Conservation (phyloP, 2,888 invertebrate species). For the Pasiphila rectangulata region DNA sequence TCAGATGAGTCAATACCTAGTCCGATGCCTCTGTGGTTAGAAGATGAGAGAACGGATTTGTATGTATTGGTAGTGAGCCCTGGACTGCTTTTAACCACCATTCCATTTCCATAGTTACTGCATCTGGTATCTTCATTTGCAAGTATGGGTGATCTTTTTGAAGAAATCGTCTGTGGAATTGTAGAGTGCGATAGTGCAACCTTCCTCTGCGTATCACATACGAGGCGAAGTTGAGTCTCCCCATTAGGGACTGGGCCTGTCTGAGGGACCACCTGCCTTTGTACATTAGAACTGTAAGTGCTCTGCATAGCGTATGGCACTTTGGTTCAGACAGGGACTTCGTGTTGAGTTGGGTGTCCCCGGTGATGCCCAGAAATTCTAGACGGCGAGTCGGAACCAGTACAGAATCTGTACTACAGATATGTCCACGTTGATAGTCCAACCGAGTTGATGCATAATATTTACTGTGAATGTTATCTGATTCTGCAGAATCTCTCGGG, state of each 20-base stretch:
- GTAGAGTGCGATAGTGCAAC: constrained; percentile 15
- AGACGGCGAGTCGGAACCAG: constrained; percentile 3
- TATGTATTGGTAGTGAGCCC: too few relatives aligned
- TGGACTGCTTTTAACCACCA: too few relatives aligned
- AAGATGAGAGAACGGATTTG: neutral
- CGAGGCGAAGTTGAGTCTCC: constrained; percentile 34
- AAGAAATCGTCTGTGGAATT: constrained; percentile 4
- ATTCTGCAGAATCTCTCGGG: too few relatives aligned
- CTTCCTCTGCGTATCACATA: constrained; percentile 7
- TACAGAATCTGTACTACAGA: too few relatives aligned
- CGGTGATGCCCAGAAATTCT: constrained; percentile 2
- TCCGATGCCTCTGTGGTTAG: constrained; percentile 7
- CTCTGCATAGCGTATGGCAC: constrained; percentile 26
- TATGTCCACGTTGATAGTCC: neutral
- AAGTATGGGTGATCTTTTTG: too few relatives aligned
- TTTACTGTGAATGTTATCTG: too few relatives aligned
- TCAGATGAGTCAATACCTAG: constrained; percentile 25
- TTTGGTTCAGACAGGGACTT: constrained; percentile 25
- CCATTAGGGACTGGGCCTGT: constrained; percentile 27
- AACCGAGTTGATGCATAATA: too few relatives aligned
- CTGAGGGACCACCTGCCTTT: constrained; percentile 27
- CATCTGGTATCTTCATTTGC: too few relatives aligned
- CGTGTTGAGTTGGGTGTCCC: neutral
- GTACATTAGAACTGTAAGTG: constrained; percentile 9
- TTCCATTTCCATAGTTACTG: too few relatives aligned